Conservation (phyloP, 2,113 vertebrate genomes). For the Antidorcas marsupialis region DNA sequence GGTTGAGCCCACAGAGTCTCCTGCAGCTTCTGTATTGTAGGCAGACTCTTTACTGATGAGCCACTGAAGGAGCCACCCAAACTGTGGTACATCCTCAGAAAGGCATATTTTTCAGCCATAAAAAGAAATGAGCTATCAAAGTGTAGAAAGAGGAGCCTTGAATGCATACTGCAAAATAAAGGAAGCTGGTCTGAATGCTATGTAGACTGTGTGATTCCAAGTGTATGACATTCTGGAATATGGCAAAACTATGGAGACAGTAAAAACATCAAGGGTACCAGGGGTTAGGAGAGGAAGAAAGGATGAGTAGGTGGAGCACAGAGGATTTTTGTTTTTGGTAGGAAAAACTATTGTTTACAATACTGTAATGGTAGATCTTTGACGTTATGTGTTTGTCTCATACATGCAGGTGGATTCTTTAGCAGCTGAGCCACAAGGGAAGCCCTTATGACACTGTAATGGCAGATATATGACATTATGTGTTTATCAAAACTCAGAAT, state of each 20-base stretch:
- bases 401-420: neutral
- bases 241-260: neutral
- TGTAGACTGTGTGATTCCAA: neutral
- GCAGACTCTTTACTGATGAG: neutral
- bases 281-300: neutral
- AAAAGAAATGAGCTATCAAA: neutral
- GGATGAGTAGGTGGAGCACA: neutral
- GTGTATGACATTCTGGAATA: neutral
- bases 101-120: neutral
- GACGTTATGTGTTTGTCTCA: neutral
- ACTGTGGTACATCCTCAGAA: neutral
- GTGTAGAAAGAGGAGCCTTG: neutral
- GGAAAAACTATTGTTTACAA: neutral
- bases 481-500: neutral
- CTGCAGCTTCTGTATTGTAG: neutral
- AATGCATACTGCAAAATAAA: neutral
- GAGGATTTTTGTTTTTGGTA: neutral
- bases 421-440: neutral
- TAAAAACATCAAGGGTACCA: neutral
- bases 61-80: neutral
- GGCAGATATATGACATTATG: neutral
- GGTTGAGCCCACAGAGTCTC: accelerated
- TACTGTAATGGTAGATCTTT: neutral
- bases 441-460: neutral
- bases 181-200: neutral